phyloP scores from a whole-genome alignment of 2,797 vertebrate genomes.

The Borostomias antarcticus region DNA sequence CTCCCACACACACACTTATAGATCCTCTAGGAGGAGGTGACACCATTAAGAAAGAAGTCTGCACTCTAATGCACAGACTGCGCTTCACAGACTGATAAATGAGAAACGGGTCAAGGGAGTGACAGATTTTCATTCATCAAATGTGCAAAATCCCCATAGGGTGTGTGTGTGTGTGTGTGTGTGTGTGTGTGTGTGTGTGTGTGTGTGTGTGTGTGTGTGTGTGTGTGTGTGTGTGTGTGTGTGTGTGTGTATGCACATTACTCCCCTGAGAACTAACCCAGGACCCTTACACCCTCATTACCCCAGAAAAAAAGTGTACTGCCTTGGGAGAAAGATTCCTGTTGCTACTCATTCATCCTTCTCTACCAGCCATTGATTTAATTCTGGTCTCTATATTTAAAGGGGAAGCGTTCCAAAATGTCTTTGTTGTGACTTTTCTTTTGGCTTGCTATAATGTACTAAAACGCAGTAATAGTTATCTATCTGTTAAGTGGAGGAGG shows the following conservation, averaged over 20 bases:
- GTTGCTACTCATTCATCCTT: neutral
- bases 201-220: slow-evolving; percentile 2
- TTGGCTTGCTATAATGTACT: neutral
- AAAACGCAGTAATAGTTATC: neutral
- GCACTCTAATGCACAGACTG: neutral
- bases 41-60: neutral
- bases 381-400: neutral
- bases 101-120: slow-evolving; percentile 23
- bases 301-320: neutral
- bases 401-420: neutral
- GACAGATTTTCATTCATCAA: slow-evolving; percentile 32
- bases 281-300: slow-evolving; percentile 5
- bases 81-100: slow-evolving; percentile 11
- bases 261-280: neutral
- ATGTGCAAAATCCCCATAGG: neutral
- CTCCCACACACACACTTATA: slow-evolving; percentile 43
- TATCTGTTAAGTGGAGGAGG: neutral
- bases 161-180: slow-evolving; percentile 5
- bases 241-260: neutral
- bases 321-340: neutral
- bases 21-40: neutral
- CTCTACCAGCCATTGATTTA: slow-evolving; percentile 1
- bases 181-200: slow-evolving; percentile 9
- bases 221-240: slow-evolving; percentile 3
- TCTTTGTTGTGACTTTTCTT: neutral